Evolutionary conservation across 1,140 invertebrate species (phyloP), one percentile per base, ranked within the genome.

Genomic region (Thaumetopoea pityocampa): DNA sequence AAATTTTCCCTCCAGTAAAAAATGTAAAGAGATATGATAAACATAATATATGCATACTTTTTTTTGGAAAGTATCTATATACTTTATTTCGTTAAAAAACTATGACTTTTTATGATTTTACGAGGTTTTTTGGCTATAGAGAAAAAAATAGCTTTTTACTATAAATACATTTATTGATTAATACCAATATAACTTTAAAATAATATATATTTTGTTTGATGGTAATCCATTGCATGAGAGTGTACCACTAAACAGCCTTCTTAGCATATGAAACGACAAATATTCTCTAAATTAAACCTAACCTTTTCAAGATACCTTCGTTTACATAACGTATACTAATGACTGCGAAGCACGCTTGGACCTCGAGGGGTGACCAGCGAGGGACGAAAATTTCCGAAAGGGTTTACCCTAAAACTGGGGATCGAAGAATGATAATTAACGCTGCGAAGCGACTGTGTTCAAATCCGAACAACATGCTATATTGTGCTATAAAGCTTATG

Each of bases 341-440:
- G 76, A 80, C 70, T 71, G 44, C 27, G 52, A 61, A 68, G 70
- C 69, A 70, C 66, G 72, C 69, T 64, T 62, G 70, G 79, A 67
- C 77, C 49, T 52, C 38, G 57, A 62, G 62, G 79, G 77, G 77
- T 81, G 79, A 74, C 71, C 79, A 83, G 66, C 47, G 55, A 70
- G 68, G 76, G 73, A 74, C 76, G 72, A 76, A 80, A 82, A 70
- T 79, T 71, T 78, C 69, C 64, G 58, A 79, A 83, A 81, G 79
- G 79, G 77, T 81, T 62, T 72, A 74, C 74, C 69, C 65, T 68
- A 76, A 77, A 77, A 65, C 65, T 54, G 69, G 68, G 69, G 62
- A n/a, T n/a, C 57, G 51, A 54, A 55, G 66, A 66, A 54, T 69
- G 65, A 78, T 83, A 81, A 81, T 82, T 79, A 82, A 82, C 79